Base-by-base conservation (phyloP, 2,888 invertebrate species). In the Ormyrus thymus region DNA sequence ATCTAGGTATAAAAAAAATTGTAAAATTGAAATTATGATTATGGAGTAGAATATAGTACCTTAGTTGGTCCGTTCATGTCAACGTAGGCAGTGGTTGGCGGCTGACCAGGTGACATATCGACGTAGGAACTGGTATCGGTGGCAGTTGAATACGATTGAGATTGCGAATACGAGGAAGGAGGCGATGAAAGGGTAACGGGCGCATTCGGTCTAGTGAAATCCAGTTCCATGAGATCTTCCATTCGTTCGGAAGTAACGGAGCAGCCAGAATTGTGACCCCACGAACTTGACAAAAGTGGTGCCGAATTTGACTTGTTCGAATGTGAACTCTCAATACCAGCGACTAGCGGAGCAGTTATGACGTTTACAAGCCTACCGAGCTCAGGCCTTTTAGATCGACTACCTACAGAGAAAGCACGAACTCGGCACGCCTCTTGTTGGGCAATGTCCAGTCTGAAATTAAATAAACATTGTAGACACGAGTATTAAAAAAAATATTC, bases 221-320 rank as follows among this genome's bases (percentile, higher is more conserved):
- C 95, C 83, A 97, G 92, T 91, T 96, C 95, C 95, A 97, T 96
- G 84, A 96, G 92, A 90, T 97, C 95, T 83, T 94, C 94, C 93
- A 94, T 93, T 1, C 92, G 91, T 83, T 93, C 93, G 62, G 92
- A 92, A 62, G 92, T 92, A 45, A 85, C 87, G 82, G 93, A 92
- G 83, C 91, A 91, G 9, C 88, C 89, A 9, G 89, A 90, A 81
- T 89, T 90, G 76, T 90, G 89, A 45, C 86, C 89, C 89, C 89
- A 89, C 0, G 92, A 91, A 84, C 91, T 91, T 80, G 92, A 92
- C 75, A 95, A 87, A 64, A 95, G 89, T 0, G 95, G 95, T 4
- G 94, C 95, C 87, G 95, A 95, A 43, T 92, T 93, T 1, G 94
- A 94, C 86, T 94, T 94, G 77, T 91, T 91, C 7, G 89, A 85